A percentile compares a stretch with the other conserved stretches of the same genome.
phyloP scores from a whole-genome alignment of 2,888 invertebrate genomes.

The Cataglyphis albicans region DNA sequence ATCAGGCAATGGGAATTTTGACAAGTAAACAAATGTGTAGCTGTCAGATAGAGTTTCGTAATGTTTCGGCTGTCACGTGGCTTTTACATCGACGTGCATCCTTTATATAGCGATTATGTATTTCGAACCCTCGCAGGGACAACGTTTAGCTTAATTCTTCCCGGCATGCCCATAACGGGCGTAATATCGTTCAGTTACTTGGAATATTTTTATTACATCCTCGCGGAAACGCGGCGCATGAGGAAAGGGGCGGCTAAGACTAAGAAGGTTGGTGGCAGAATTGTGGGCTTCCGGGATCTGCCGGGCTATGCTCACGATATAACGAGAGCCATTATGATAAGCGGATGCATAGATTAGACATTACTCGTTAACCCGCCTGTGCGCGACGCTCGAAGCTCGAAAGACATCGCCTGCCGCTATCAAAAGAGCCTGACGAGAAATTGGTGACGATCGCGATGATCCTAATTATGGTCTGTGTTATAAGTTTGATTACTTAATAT shows the following conservation, averaged over 20 bases:
- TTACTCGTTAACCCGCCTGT: constrained; percentile 84
- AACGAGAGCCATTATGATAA: constrained; percentile 85
- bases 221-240: constrained; percentile 57
- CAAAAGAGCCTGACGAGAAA: constrained; percentile 29
- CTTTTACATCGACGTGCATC: constrained; percentile 18
- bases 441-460: constrained; percentile 10
- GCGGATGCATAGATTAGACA: constrained; percentile 85
- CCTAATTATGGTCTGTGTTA: background rate
- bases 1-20: background rate
- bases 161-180: constrained; percentile 69
- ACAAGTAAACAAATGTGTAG: background rate
- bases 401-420: constrained; percentile 32
- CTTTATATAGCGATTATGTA: constrained; percentile 32
- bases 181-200: constrained; percentile 75
- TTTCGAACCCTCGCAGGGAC: constrained; percentile 27
- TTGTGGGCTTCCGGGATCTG: constrained; percentile 60
- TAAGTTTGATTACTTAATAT: background rate
- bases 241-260: constrained; percentile 45
- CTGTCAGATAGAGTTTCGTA: background rate
- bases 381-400: constrained; percentile 67
- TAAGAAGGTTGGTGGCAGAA: constrained; percentile 59
- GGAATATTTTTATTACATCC: constrained; percentile 74
- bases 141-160: constrained; percentile 66
- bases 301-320: constrained; percentile 78
- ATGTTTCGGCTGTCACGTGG: constrained; percentile 28